Base-by-base conservation (phyloP, 1,140 invertebrate genomes). In the Ceratosolen fusciceps region DNA sequence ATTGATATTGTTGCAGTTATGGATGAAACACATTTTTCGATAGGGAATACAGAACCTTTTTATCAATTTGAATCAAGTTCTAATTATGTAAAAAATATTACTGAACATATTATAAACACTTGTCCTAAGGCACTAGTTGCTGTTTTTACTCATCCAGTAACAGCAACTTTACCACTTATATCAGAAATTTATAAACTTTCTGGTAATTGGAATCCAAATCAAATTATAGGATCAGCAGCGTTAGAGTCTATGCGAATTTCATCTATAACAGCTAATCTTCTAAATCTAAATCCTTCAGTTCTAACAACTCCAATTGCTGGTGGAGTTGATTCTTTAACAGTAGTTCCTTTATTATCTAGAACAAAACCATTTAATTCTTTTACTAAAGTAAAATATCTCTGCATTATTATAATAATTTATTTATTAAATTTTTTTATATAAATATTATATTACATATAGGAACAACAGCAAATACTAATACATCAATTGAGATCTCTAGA, bases 91-190 rank as follows among this genome's bases (percentile, higher is more conserved):
- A 58, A 74, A 21, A 77, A 82, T 73, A 85, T 85, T 58, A 79
- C 85, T 7, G 85, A 87, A 73, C 74, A 78, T 47, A 84, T 87
- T 71, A 81, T 83, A 12, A 70, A 82, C 8, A 58, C 73, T 39
- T 85, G 83, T 73, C 85, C 86, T 21, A 80, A 83, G 19, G 86
- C 87, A 62, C 67, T 90, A 12, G 76, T 88, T 0, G 86, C 85
- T 26, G 82, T 90, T 80, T 90, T 87, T 24, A 81, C 80, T 8
- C 83, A 81, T 37, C 88, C 88, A 21, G 87, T 90, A 12, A 90
- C 87, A 16, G 84, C 84, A 12, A 88, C 80, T 9, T 43, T 86
- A 29, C 85, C 87, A 0, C 78, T 88, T 47, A 83, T 89, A 8
- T 86, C 84, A 5, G 87, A 90, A 81, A 84, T 84, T 54, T 88